Conservation (phyloP, 2,888 invertebrate species). For the Stratiomys singularior region DNA sequence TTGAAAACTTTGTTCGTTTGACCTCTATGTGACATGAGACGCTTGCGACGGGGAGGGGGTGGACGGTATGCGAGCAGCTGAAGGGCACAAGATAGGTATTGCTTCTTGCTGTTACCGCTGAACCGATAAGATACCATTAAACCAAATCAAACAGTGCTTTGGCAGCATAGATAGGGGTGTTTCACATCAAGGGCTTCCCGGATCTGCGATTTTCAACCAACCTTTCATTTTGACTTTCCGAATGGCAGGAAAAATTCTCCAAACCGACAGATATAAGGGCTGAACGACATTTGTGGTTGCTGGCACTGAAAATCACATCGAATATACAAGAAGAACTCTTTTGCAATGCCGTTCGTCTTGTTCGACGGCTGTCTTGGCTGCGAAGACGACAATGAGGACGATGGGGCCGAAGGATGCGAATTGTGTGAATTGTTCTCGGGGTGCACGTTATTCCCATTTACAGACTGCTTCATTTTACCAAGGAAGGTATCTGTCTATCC, state of each 20-base stretch:
- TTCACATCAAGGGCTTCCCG: slow-evolving; percentile 44
- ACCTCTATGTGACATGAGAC: slow-evolving; percentile 31
- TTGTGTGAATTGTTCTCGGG: not conserved
- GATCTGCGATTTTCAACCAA: slow-evolving; percentile 25
- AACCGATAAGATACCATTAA: slow-evolving; percentile 53
- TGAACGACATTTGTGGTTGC: slow-evolving; percentile 40
- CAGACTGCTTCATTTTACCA: not conserved
- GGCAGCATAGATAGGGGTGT: slow-evolving; percentile 49
- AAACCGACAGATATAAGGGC: slow-evolving; percentile 36
- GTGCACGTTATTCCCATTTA: not conserved
- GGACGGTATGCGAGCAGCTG: no score
- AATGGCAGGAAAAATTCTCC: slow-evolving; percentile 39
- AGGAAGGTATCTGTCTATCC: not conserved
- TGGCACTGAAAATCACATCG: slow-evolving; percentile 42
- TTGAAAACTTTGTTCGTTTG: slow-evolving; percentile 42
- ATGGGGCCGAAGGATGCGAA: not conserved
- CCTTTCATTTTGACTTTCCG: slow-evolving; percentile 2
- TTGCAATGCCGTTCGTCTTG: not conserved
- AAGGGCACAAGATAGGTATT: not conserved
- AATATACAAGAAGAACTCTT: slow-evolving; percentile 22
- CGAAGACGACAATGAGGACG: not conserved
- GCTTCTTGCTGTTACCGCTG: slow-evolving; percentile 28
- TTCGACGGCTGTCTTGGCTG: slow-evolving; percentile 15
- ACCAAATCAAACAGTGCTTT: slow-evolving; percentile 52
- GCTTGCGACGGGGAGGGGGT: not conserved